Evolutionary conservation across 1,140 invertebrate species (phyloP).

Genomic region (Pissodes strobi): DNA sequence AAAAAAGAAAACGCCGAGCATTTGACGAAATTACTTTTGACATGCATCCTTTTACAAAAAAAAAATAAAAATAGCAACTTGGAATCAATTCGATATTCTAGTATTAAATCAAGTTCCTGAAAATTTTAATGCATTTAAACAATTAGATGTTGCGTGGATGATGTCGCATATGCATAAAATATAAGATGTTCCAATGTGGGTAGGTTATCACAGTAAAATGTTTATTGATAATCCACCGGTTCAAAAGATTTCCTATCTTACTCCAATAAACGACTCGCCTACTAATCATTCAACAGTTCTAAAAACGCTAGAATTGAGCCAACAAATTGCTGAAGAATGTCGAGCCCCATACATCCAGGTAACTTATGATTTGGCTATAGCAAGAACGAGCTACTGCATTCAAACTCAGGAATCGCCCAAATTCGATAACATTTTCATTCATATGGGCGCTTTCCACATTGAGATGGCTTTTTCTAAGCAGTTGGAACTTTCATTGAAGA

Average conservation of each 20-base stretch:
- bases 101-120: conserved; percentile 26
- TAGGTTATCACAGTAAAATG: conserved; percentile 41
- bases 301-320: conserved; percentile 35
- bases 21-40: conserved; percentile 26
- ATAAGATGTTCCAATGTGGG: conserved; percentile 50
- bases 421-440: conserved; percentile 45
- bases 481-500: conserved; percentile 52
- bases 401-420: conserved; percentile 36
- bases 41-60: conserved; percentile 19
- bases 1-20: conserved; percentile 13
- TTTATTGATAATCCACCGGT: conserved; percentile 18
- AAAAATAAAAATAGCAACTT: conserved; percentile 26
- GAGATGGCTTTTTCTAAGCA: conserved; percentile 20
- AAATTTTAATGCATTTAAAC: conserved; percentile 31
- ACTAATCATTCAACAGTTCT: conserved; percentile 31
- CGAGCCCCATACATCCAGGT: conserved; percentile 32
- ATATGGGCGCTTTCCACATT: conserved; percentile 28
- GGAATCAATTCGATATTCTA: conserved; percentile 27
- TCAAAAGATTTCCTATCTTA: conserved; percentile 38
- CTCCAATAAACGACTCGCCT: too few relatives aligned
- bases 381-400: conserved; percentile 51
- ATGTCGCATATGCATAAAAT: too few relatives aligned
- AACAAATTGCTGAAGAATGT: conserved; percentile 30
- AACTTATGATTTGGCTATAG: conserved; percentile 54
- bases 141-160: too few relatives aligned